Conservation (phyloP, 2,797 vertebrate genomes). For the Heterohyrax brucei region DNA sequence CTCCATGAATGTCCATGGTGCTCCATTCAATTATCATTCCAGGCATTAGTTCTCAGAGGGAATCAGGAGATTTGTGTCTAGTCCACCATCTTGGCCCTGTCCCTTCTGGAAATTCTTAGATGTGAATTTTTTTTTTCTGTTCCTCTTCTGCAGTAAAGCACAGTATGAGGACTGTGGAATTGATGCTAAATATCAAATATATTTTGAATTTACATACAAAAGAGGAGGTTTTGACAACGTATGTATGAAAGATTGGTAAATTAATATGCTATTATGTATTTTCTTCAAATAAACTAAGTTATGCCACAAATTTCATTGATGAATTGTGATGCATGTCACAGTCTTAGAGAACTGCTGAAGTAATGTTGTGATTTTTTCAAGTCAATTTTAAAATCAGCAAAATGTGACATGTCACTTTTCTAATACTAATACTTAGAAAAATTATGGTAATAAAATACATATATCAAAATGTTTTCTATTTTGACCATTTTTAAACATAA, state of each 20-base stretch:
- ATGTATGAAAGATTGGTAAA: background rate
- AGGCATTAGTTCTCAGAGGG: too few species aligned
- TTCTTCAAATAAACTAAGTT: slow-evolving; percentile 1
- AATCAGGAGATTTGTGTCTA: too few species aligned
- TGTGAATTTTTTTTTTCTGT: background rate
- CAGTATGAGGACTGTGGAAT: background rate
- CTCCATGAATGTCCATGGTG: too few species aligned
- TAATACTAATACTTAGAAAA: too few species aligned
- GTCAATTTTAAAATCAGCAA: background rate
- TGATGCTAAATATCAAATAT: background rate
- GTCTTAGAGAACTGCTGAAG: background rate
- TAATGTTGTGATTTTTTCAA: background rate
- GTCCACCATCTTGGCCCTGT: too few species aligned
- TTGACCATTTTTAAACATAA: too few species aligned
- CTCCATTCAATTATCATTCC: too few species aligned
- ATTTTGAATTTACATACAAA: background rate
- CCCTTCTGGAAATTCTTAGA: background rate
- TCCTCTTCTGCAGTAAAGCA: background rate
- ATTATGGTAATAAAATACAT: too few species aligned
- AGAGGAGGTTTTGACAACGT: background rate
- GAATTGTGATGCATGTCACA: background rate
- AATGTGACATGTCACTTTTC: background rate
- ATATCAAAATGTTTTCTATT: too few species aligned
- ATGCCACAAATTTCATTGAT: background rate
- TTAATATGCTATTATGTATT: background rate